Percentiles rank a stretch among this genome's conserved stretches.
Evolutionary conservation across 2,888 invertebrate species (phyloP).

Genomic region (Anarsia innoxiella): DNA sequence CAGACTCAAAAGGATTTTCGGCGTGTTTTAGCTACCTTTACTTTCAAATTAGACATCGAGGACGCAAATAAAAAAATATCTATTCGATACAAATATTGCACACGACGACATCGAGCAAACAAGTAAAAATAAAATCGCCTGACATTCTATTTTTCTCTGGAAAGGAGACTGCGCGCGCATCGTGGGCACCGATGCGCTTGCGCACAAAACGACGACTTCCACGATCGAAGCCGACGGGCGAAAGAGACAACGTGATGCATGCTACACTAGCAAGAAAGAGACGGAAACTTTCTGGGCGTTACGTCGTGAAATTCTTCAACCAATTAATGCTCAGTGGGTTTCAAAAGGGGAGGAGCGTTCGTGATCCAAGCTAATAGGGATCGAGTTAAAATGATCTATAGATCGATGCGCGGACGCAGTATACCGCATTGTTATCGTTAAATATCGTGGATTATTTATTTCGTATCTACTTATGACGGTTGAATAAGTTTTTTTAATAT

Average conservation of each 20-base stretch:
- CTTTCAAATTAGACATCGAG: slow-evolving; percentile 59
- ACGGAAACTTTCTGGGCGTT: slow-evolving; percentile 50
- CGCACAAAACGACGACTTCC: slow-evolving; percentile 59
- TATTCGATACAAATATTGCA: slow-evolving; percentile 70
- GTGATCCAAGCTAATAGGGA: slow-evolving; percentile 66
- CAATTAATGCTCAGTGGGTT: slow-evolving; percentile 74
- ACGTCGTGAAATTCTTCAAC: slow-evolving; percentile 54
- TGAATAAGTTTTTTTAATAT: slow-evolving; percentile 55
- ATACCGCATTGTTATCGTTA: slow-evolving; percentile 66
- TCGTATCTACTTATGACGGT: slow-evolving; percentile 60
- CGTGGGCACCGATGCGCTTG: slow-evolving; percentile 49
- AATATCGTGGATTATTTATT: slow-evolving; percentile 64
- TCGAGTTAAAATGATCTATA: slow-evolving; percentile 72
- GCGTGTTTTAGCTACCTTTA: slow-evolving; percentile 39
- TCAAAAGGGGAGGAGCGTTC: slow-evolving; percentile 58
- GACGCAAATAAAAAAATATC: slow-evolving; percentile 47
- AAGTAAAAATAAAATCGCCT: slow-evolving; percentile 51
- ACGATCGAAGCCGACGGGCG: slow-evolving; percentile 34
- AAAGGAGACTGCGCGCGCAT: slow-evolving; percentile 57
- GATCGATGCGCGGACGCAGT: slow-evolving; percentile 53
- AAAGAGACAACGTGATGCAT: slow-evolving; percentile 30
- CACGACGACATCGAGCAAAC: slow-evolving; percentile 48
- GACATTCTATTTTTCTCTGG: slow-evolving; percentile 67
- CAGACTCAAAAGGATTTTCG: slow-evolving; percentile 33
- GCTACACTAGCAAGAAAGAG: slow-evolving; percentile 25